Conservation (phyloP, 2,888 invertebrate genomes). For the Taphrorychus bicolor region DNA sequence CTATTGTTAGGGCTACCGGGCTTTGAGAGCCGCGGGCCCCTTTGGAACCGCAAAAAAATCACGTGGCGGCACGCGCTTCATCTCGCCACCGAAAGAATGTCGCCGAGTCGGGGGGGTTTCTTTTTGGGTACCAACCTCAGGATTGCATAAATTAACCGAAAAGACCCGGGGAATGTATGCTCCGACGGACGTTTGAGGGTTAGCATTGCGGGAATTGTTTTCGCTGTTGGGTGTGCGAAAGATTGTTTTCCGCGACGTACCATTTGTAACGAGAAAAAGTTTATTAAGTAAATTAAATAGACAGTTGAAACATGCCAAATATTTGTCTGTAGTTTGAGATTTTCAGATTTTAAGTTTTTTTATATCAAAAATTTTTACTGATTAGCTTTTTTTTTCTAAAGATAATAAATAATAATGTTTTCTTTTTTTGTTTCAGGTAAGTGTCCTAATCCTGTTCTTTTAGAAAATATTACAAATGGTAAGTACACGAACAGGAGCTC, state of each 20-base stretch:
- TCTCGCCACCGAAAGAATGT: conserved; percentile 31
- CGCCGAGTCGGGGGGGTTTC: conserved; percentile 25
- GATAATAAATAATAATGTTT: too few species aligned
- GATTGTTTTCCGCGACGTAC: not conserved
- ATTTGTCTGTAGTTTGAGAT: too few species aligned
- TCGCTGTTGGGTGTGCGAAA: too few species aligned
- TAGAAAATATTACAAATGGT: conserved; percentile 2
- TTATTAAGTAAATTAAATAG: not conserved
- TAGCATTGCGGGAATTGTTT: not conserved
- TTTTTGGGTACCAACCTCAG: conserved; percentile 22
- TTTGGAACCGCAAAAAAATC: conserved; percentile 32
- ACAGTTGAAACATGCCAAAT: too few species aligned
- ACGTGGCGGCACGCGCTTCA: conserved; percentile 39
- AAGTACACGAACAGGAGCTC: too few species aligned
- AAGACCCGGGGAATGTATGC: conserved; percentile 11
- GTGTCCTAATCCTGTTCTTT: not conserved
- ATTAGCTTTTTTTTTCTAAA: too few species aligned
- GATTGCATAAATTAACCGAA: conserved; percentile 24
- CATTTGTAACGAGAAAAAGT: not conserved
- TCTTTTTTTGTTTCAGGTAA: conserved; percentile 18
- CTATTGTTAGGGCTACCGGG: conserved; percentile 43
- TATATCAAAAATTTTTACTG: too few species aligned
- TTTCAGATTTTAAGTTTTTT: too few species aligned
- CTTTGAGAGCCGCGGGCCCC: conserved; percentile 36
- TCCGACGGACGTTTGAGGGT: not conserved